Evolutionary conservation across 2,797 vertebrate species (phyloP), one percentile per base, ranked within the genome.

Genomic region (Oreortyx pictus): DNA sequence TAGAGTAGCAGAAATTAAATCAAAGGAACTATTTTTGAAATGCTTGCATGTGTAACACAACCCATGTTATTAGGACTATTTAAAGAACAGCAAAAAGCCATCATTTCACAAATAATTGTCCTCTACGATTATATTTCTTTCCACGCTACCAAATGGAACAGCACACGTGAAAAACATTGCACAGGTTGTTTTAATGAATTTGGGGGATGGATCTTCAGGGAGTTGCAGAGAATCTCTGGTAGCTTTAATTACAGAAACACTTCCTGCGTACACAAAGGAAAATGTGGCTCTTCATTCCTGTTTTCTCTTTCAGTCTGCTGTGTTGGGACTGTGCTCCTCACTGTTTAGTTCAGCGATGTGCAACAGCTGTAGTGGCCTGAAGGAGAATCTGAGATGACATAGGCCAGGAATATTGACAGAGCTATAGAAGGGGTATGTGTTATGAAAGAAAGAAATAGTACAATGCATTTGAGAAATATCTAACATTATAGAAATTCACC

Each of bases 181-280:
- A 65, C 4, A 46, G 65, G 67, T 27, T 82, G 52, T 85, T 92
- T 87, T 92, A 91, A 86, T 94, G 71, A 90, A 88, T 9, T 68
- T 87, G 46, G 18, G 3, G 65, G 84, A 62, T 82, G 23, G 23
- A 86, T 71, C 44, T 86, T 93, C 17, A 70, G 60, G 64, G 67
- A 86, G 24, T 33, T 13, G 35, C 33, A 27, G 64, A 86, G 43
- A 93, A 66, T 49, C 35, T 86, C 37, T 39, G 16, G 57, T 61
- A 39, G 27, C 46, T 89, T 87, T 93, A 92, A 85, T 88, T 90
- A 75, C 46, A 61, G 37, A 68, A 25, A 56, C 20, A 16, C 7
- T 75, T 44, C 46, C 35, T 85, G n/a, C 39, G 25, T 39, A 24
- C 54, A 77, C 15, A n/a, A 80, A 70, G 64, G 64, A 79, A 85